phyloP scores from a whole-genome alignment of 2,113 vertebrate species.

The Syrmaticus mikado region DNA sequence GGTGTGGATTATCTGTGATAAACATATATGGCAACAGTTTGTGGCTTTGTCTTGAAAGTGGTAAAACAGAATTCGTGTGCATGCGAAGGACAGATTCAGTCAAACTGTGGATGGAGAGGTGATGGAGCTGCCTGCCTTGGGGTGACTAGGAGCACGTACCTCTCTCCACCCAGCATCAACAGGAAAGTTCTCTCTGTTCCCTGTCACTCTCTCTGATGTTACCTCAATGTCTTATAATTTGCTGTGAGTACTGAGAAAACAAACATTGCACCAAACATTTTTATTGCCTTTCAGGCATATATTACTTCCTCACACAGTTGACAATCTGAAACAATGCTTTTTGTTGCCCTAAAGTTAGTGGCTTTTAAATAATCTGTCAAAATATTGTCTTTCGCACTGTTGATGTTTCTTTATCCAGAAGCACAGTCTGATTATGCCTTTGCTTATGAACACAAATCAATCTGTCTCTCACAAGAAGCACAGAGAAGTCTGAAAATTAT shows the following conservation, averaged over 20 bases:
- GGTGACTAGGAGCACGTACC: not conserved
- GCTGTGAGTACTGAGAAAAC: not conserved
- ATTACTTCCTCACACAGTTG: not conserved
- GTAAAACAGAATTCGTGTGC: not conserved
- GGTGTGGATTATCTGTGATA: not conserved
- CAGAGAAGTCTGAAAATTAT: not conserved
- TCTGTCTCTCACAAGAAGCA: not conserved
- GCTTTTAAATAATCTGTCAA: not conserved
- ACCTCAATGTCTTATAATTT: not conserved
- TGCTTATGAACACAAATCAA: not conserved
- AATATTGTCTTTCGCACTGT: not conserved
- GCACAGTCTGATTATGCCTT: not conserved
- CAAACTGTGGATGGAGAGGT: accelerated
- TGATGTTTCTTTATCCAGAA: not conserved
- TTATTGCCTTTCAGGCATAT: not conserved
- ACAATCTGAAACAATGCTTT: not conserved
- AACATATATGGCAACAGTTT: not conserved
- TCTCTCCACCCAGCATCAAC: not conserved
- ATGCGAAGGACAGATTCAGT: not conserved
- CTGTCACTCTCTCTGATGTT: not conserved
- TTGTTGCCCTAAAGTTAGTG: not conserved
- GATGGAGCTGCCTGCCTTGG: not conserved
- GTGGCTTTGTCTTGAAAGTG: not conserved
- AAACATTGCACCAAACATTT: not conserved
- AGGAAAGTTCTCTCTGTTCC: not conserved